A percentile compares a stretch with the other conserved stretches of the same genome.
phyloP scores from a whole-genome alignment of 1,140 invertebrate species.

The Anthonomus grandis region DNA sequence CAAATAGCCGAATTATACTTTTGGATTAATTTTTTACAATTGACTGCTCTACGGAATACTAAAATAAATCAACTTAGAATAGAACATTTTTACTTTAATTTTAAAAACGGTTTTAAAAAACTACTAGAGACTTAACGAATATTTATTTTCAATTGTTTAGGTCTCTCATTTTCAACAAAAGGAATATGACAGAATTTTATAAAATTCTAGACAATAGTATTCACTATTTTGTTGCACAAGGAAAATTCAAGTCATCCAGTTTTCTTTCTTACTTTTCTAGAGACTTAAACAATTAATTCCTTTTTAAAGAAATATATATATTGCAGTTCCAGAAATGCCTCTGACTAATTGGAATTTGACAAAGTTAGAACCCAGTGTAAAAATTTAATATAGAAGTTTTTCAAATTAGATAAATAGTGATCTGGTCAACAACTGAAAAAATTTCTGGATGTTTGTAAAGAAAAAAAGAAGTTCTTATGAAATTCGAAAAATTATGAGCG shows the following conservation, averaged over 20 bases:
- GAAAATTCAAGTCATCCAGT: background rate
- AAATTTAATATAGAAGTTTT: background rate
- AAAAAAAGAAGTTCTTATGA: background rate
- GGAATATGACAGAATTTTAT: background rate
- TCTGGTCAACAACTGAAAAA: background rate
- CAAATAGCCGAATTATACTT: no score
- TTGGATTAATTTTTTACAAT: no score
- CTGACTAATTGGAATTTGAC: background rate
- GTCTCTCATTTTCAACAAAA: background rate
- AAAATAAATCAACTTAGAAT: background rate
- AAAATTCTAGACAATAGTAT: background rate
- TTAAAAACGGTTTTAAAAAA: no score
- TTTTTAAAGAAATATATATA: background rate
- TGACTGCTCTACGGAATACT: no score
- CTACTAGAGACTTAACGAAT: background rate
- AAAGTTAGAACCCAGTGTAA: background rate
- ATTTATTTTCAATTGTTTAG: background rate
- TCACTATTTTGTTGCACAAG: background rate
- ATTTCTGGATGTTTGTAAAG: background rate
- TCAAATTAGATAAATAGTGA: background rate
- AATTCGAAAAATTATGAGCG: background rate
- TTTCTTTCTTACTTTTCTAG: constrained; percentile 2
- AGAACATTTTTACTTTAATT: background rate
- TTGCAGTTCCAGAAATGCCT: background rate
- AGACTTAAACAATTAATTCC: background rate